phyloP scores from a whole-genome alignment of 2,113 vertebrate species.

The Aptenodytes forsteri region DNA sequence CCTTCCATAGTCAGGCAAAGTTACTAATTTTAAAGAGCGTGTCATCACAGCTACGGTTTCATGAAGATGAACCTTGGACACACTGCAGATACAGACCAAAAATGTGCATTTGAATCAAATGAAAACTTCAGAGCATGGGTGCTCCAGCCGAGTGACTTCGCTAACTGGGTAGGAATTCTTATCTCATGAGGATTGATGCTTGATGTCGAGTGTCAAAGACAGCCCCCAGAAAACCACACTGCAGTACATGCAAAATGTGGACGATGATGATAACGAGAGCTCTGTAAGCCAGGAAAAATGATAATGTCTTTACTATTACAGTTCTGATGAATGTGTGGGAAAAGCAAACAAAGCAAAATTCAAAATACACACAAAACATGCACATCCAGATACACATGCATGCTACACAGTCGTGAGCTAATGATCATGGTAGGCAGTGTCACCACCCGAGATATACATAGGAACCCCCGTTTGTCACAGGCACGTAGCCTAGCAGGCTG shows the following conservation, averaged over 20 bases:
- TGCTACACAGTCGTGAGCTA: rapidly evolving
- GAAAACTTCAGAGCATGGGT: not conserved
- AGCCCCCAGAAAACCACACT: not conserved
- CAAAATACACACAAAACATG: not conserved
- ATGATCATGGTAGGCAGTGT: not conserved
- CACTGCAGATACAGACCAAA: not conserved
- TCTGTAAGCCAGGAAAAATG: not conserved
- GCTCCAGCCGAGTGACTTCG: not conserved
- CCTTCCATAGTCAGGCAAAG: not conserved
- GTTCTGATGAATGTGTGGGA: not conserved
- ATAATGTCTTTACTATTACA: not conserved
- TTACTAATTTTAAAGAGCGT: not conserved
- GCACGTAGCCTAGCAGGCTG: rapidly evolving
- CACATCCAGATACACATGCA: not conserved
- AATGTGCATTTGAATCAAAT: not conserved
- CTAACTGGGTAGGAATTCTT: not conserved
- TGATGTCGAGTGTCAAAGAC: not conserved
- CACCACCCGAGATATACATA: rapidly evolving
- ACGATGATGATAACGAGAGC: not conserved
- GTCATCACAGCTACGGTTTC: not conserved
- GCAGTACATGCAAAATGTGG: not conserved
- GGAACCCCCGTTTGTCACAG: not conserved
- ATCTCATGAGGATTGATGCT: not conserved
- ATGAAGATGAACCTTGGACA: not conserved
- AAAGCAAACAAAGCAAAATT: not conserved